Conservation (phyloP, 2,888 invertebrate species). For the Pachycephus smyrnensis region DNA sequence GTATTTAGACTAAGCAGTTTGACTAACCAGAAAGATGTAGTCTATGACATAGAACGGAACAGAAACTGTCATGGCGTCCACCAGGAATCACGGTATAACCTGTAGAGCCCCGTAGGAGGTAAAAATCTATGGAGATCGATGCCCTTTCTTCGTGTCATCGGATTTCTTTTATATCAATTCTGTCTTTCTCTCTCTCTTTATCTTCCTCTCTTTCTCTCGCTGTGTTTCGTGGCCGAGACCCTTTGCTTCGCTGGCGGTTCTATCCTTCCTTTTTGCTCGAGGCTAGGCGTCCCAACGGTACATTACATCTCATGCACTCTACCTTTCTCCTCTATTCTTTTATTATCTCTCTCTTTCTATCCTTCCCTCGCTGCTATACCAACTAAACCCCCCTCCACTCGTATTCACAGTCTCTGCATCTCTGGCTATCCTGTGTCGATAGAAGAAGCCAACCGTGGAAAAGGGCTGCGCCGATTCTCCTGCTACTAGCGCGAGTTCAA, state of each 20-base stretch:
- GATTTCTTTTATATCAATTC: background rate
- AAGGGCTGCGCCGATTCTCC: background rate
- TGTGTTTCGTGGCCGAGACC: background rate
- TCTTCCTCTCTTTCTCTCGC: background rate
- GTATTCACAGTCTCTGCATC: background rate
- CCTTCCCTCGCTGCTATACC: background rate
- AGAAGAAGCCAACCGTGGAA: background rate
- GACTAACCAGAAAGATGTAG: background rate
- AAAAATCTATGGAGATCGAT: background rate
- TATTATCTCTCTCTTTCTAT: background rate
- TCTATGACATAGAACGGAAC: background rate
- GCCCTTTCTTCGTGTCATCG: background rate
- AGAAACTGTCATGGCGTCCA: background rate
- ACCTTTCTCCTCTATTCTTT: conserved; percentile 3
- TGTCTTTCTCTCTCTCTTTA: background rate
- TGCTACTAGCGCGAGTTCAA: background rate
- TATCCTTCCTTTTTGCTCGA: background rate
- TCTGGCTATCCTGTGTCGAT: background rate
- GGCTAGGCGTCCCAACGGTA: background rate
- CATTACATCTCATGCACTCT: conserved; percentile 3
- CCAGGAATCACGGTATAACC: background rate
- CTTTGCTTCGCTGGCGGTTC: background rate
- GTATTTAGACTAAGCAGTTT: background rate
- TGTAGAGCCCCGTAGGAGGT: background rate
- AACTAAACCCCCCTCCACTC: background rate